Base-by-base conservation (phyloP, 2,797 vertebrate genomes). In the Zalophus californianus region DNA sequence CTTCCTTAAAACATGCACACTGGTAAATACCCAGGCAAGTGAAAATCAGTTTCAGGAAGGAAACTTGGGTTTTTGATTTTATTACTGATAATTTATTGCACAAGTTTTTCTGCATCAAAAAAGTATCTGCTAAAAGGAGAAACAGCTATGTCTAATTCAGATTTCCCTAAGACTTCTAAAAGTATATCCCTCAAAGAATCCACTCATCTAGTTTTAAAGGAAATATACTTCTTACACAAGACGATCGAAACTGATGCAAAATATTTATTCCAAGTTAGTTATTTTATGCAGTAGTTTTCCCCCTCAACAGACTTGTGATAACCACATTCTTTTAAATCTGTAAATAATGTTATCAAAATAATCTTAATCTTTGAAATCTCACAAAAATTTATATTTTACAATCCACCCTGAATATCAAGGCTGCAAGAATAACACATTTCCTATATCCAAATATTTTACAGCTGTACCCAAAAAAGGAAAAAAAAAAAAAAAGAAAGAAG, bases 321-420 rank as follows among this genome's bases (percentile, higher is more conserved):
- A 98, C 99, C 99, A 99, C 98, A 95, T 99, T 99, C 98, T 99
- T 98, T 99, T 98, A 99, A 99, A 99, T 99, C 99, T 99, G 99
- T 99, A 99, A 99, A 99, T 99, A 99, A 99, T 99, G 99, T 99
- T 99, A 99, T 99, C 99, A 99, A 99, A 99, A 99, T 99, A 99
- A 99, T 99, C 99, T 99, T 99, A 99, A 99, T 99, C 98, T 99
- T 99, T 99, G 99, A 99, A 99, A 99, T 99, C 98, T 99, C 99
- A 99, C 99, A 99, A 99, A 99, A 99, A 99, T 99, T 99, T 99
- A 98, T 99, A 99, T 99, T 99, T 99, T 99, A 99, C 99, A 99
- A 99, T 99, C 98, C 98, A 99, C 99, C 99, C 99, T 99, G 99
- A 99, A 99, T 99, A 99, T 99, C 99, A 99, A 99, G 99, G 99